Base-by-base conservation (phyloP, 2,888 invertebrate species). In the Strigamia crassipes region DNA sequence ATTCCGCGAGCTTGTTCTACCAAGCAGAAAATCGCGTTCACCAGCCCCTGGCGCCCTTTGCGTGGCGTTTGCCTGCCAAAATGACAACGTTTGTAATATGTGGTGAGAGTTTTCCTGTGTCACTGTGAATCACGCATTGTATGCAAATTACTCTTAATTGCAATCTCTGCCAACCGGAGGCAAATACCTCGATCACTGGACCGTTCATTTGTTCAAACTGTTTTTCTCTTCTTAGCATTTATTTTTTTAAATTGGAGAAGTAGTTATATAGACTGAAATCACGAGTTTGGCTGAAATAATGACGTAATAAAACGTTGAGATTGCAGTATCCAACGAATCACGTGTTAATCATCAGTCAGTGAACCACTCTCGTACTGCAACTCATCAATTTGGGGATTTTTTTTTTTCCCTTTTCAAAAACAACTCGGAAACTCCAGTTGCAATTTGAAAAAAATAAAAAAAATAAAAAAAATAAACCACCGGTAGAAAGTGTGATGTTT, bases 91-190 rank as follows among this genome's bases (percentile, higher is more conserved):
- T 66, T 23, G 61, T 66, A 66, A 66, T 66, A 66, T 66, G 61
- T 66, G 61, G 61, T 66, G 61, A 66, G 61, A 66, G 61, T 66
- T 66, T 66, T 66, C 61, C 61, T 66, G 61, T 66, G 61, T 66
- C 61, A 23, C 61, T 66, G 61, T 66, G 61, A 66, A 66, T 66
- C 61, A 66, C 23, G 61, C 61, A 66, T 66, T 66, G 61, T 66
- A 66, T 66, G 61, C 61, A 66, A 66, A 66, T 66, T 66, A 18
- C 21, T 23, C 61, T 66, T 66, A 66, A 66, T 66, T 66, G 61
- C 61, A 66, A 66, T 66, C 12, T 66, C 2, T 18, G 61, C 61
- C 61, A n/a, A 66, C 61, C 61, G 61, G 61, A 66, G 61, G 61
- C 61, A 66, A 66, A 66, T 66, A 66, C 61, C 61, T 66, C 61